These are phyloP conservation scores for Collichthys lucidus DNA, from an alignment of 2,113 vertebrate genomes.

Conservation along the genomic window DNA sequence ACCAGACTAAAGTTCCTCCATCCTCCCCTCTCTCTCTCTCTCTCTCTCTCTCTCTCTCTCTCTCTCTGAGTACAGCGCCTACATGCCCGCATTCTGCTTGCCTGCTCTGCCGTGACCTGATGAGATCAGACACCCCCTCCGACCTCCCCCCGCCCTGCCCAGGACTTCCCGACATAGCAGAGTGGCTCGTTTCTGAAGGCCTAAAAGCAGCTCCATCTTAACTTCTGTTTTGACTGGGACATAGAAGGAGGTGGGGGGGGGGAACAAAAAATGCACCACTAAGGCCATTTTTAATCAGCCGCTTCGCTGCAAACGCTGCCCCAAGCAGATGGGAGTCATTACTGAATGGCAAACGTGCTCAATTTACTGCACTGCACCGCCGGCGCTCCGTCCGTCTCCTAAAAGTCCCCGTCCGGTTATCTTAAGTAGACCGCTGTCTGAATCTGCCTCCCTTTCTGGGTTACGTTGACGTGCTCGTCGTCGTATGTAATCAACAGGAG, in stretches of 20 bases:
- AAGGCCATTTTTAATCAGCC: conserved; percentile 75
- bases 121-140: conserved; percentile 66
- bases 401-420: conserved; percentile 47
- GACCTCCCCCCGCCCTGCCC: not conserved
- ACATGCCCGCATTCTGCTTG: conserved; percentile 55
- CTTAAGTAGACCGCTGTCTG: conserved; percentile 46
- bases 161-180: conserved; percentile 34
- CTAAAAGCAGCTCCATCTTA: conserved; percentile 66
- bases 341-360: conserved; percentile 74
- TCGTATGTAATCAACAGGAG: conserved; percentile 43
- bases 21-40: conserved; percentile 17
- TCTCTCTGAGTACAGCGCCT: conserved; percentile 29
- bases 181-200: conserved; percentile 57
- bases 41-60: not conserved
- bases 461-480: conserved; percentile 43
- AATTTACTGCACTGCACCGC: conserved; percentile 69
- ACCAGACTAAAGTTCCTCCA: conserved; percentile 28
- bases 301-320: conserved; percentile 63
- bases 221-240: conserved; percentile 76
- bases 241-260: not conserved
- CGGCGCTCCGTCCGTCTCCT: conserved; percentile 53
- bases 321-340: conserved; percentile 80
- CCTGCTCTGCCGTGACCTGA: conserved; percentile 74
- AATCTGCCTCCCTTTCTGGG: conserved; percentile 37
- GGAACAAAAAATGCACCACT: conserved; percentile 28